Conservation (phyloP, 2,113 vertebrate genomes). For the Chaetorhynchus papuensis region DNA sequence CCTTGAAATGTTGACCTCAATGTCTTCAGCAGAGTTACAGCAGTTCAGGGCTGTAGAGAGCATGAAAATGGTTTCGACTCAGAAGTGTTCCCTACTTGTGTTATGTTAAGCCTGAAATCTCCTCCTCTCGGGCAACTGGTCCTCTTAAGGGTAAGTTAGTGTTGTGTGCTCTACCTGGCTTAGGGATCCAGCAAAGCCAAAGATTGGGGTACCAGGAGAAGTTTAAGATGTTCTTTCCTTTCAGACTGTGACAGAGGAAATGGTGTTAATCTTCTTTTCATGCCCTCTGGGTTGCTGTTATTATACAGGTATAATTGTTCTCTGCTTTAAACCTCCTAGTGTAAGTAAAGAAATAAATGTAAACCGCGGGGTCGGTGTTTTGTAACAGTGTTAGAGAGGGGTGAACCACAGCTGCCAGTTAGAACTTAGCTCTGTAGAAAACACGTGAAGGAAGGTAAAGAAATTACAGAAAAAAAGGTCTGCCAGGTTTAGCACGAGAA, state of each 20-base stretch:
- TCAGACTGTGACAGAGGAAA: neutral
- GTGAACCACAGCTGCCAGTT: neutral
- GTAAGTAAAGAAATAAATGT: neutral
- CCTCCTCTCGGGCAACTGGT: fast-evolving
- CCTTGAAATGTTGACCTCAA: neutral
- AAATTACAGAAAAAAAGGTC: neutral
- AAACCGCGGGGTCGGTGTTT: neutral
- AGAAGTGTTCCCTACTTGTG: neutral
- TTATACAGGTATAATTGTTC: neutral
- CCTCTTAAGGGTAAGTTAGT: neutral
- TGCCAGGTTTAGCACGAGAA: neutral
- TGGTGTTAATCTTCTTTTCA: neutral
- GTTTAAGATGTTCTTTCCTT: neutral
- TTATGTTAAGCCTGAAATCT: neutral
- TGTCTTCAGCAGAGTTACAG: neutral
- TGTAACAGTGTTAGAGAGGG: neutral
- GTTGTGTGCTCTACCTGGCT: neutral
- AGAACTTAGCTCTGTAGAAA: neutral
- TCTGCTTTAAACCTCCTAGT: neutral
- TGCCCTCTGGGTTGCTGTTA: neutral
- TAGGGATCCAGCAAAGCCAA: neutral
- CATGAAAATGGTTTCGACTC: neutral
- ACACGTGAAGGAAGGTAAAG: neutral
- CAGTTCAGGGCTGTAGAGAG: neutral
- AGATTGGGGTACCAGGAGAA: neutral